Percentiles rank a stretch among this genome's conserved stretches.
These are phyloP conservation scores for Sceloporus undulatus DNA, from an alignment of 2,113 vertebrate genomes.

Conservation along the genomic window DNA sequence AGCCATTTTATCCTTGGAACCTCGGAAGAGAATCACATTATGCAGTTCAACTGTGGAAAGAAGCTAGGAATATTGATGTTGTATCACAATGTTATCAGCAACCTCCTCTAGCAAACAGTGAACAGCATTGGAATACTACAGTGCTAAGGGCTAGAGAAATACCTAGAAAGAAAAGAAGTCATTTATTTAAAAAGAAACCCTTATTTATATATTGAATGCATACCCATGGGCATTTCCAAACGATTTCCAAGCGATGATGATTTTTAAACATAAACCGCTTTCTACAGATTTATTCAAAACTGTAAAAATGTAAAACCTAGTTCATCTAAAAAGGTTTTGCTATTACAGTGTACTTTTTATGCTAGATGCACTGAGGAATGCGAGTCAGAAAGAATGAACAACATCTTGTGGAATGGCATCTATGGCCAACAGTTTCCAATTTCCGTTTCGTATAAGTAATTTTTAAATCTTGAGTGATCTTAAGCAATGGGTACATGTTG, in stretches of 20 bases:
- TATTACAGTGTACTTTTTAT: neutral
- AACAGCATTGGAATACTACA: neutral
- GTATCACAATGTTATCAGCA: slow-evolving; percentile 18
- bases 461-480: neutral
- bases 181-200: slow-evolving; percentile 26
- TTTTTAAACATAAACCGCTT: slow-evolving; percentile 39
- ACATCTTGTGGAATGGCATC: neutral
- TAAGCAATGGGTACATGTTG: neutral
- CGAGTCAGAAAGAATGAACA: neutral
- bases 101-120: slow-evolving; percentile 27
- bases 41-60: slow-evolving; percentile 11
- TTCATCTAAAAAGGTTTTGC: neutral
- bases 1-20: slow-evolving; percentile 12
- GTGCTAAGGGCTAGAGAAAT: neutral
- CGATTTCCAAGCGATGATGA: slow-evolving; percentile 21
- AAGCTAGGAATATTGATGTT: slow-evolving; percentile 10
- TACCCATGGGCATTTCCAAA: slow-evolving; percentile 23
- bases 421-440: neutral
- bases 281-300: slow-evolving; percentile 18
- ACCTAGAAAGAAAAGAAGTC: slow-evolving; percentile 20
- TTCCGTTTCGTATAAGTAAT: neutral
- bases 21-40: slow-evolving; percentile 28
- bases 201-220: slow-evolving; percentile 42
- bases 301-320: slow-evolving; percentile 27
- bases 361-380: neutral